Evolutionary conservation across 2,113 vertebrate genomes (phyloP).

Genomic region (Mastomys natalensis): DNA sequence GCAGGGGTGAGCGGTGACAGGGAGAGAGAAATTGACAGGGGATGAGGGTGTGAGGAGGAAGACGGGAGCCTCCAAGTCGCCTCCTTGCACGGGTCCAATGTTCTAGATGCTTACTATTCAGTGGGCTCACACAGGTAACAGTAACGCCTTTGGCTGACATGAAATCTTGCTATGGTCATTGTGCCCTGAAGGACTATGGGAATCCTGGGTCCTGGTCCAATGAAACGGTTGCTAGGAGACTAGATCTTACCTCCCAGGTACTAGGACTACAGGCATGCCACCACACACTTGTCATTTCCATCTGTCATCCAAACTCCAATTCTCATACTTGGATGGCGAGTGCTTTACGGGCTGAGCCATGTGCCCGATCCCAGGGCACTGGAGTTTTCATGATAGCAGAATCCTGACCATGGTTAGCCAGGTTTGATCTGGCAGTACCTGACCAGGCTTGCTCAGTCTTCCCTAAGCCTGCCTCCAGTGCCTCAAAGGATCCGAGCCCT

Average conservation of each 20-base stretch:
- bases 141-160: background rate
- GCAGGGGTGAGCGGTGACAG: background rate
- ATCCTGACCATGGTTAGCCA: background rate
- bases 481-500: too few relatives aligned
- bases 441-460: background rate
- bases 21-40: background rate
- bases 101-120: background rate
- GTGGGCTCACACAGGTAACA: background rate
- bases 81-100: background rate
- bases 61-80: fast-evolving
- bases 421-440: background rate
- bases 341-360: background rate
- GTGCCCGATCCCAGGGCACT: background rate
- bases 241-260: too few relatives aligned
- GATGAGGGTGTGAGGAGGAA: background rate
- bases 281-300: background rate
- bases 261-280: too few relatives aligned
- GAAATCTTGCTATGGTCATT: background rate
- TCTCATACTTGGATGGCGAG: background rate
- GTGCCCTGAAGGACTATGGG: background rate
- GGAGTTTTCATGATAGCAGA: background rate
- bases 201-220: background rate
- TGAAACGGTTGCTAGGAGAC: background rate
- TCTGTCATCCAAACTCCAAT: background rate
- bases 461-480: background rate